These are phyloP conservation scores for Ataeniobius toweri DNA, from an alignment of 2,797 vertebrate genomes.

Conservation along the genomic window DNA sequence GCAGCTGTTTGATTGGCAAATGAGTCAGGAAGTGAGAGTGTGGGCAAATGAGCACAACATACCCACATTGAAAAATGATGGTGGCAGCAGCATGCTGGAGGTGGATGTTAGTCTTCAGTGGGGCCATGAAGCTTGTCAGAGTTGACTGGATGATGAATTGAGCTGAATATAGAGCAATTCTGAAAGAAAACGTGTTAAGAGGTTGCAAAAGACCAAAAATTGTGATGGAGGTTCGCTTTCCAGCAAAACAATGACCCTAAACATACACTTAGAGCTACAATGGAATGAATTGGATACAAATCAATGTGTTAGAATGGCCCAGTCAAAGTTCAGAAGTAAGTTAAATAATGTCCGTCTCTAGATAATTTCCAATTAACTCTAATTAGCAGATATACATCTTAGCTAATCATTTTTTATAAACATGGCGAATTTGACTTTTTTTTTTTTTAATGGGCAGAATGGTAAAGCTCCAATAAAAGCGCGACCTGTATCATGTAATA, in stretches of 20 bases:
- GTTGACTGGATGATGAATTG: not conserved
- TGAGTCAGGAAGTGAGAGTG: not conserved
- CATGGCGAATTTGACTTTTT: not conserved
- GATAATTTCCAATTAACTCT: not conserved
- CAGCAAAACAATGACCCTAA: too few species aligned
- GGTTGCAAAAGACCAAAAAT: too few species aligned
- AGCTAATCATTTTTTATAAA: not conserved
- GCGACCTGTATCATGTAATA: not conserved
- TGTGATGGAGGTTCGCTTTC: not conserved
- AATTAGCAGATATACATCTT: not conserved
- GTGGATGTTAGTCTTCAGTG: not conserved
- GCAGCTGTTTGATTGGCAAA: slow-evolving; percentile 63
- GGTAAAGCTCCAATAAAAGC: not conserved
- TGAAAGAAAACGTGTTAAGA: not conserved
- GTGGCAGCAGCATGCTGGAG: not conserved
- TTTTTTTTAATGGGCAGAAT: not conserved
- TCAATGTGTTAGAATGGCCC: not conserved
- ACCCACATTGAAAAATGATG: not conserved
- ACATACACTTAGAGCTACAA: too few species aligned
- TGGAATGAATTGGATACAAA: not conserved
- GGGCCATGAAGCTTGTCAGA: not conserved
- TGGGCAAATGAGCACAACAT: not conserved
- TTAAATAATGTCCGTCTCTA: too few species aligned
- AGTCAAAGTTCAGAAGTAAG: not conserved
- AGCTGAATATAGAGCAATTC: not conserved